Base-by-base conservation (phyloP, 2,113 vertebrate species). In the Alethe castanea region DNA sequence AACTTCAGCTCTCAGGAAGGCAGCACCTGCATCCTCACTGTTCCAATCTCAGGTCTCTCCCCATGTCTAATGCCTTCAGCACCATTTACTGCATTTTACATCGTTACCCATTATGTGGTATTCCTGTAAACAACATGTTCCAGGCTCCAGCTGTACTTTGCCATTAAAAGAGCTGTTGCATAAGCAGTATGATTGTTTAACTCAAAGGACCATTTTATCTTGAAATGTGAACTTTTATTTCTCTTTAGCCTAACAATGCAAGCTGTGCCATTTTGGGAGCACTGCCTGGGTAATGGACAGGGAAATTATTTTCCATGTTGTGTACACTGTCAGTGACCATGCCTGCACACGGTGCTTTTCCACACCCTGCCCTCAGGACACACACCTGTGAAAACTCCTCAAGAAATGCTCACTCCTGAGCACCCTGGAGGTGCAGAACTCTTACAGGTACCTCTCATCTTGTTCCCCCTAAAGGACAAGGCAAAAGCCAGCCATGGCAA, bases 121-220 rank as follows among this genome's bases (percentile, higher is more conserved):
- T 77, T 88, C 66, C 90, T 80, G 92, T 81, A 93, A 95, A 93
- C 87, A 90, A 35, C 59, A 59, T 25, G 66, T 93, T 88, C 85
- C 71, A 67, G 62, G 87, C 90, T 90, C 72, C 95, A 93, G 87
- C 72, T 95, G 96, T 40, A 95, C 85, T 48, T 50, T 7, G 38
- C 71, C 47, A 59, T 86, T 82, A 77, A 47, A 74, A 80, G 74
- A 54, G 54, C 67, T 66, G 81, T 90, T 95, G 92, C 52, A 86
- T 92, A 91, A 96, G 47, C 74, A 23, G 26, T 11, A 25, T 9
- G 35, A 90, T 59, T 90, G 78, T 86, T 88, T 78, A 92, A 86
- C 88, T 57, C 64, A 91, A 91, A 92, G 60, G 42, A 80, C 47
- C 44, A 3, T 70, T 95, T 93, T 52, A 73, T 62, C 67, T 86